Percentiles rank a stretch among this genome's conserved stretches.
Conservation (phyloP, 1,140 invertebrate species). For the Tyrophagus putrescentiae region DNA sequence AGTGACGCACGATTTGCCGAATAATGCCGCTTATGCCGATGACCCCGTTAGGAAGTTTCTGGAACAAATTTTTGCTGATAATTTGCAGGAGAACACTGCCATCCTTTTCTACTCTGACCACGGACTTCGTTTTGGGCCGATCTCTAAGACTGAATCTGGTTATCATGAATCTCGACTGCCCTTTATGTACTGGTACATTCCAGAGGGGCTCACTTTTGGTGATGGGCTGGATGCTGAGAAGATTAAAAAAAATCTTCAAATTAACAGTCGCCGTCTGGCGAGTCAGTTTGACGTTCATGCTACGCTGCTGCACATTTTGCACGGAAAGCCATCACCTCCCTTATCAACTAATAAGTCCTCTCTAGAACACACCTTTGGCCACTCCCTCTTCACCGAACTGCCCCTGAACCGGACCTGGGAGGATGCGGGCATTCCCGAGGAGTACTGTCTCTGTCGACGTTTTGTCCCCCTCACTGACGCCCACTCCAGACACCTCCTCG, state of each 20-base stretch:
- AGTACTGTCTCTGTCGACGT: slow-evolving; percentile 71
- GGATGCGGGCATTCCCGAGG: slow-evolving; percentile 52
- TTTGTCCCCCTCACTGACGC: too few relatives aligned
- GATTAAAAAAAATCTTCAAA: not conserved
- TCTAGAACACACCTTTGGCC: not conserved
- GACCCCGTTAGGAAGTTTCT: slow-evolving; percentile 31
- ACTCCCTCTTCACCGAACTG: slow-evolving; percentile 17
- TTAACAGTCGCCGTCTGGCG: slow-evolving; percentile 42
- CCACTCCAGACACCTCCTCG: too few relatives aligned
- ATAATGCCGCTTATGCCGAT: slow-evolving; percentile 31
- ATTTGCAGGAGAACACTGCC: slow-evolving; percentile 39
- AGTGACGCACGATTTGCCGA: slow-evolving; percentile 34
- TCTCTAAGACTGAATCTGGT: slow-evolving; percentile 62
- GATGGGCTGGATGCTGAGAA: not conserved
- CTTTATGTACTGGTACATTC: slow-evolving; percentile 59
- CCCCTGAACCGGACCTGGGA: slow-evolving; percentile 49
- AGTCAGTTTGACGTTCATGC: slow-evolving; percentile 39
- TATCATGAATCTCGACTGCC: slow-evolving; percentile 77
- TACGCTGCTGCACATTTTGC: slow-evolving; percentile 30
- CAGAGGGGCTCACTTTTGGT: slow-evolving; percentile 31
- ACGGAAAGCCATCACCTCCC: slow-evolving; percentile 15
- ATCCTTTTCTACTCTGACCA: slow-evolving; percentile 80
- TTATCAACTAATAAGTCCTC: too few relatives aligned
- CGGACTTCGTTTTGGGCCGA: slow-evolving; percentile 69
- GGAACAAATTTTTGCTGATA: slow-evolving; percentile 27